Percentiles rank a stretch among this genome's conserved stretches.
phyloP scores from a whole-genome alignment of 2,113 vertebrate genomes.

The Apistogramma diplotaenia region DNA sequence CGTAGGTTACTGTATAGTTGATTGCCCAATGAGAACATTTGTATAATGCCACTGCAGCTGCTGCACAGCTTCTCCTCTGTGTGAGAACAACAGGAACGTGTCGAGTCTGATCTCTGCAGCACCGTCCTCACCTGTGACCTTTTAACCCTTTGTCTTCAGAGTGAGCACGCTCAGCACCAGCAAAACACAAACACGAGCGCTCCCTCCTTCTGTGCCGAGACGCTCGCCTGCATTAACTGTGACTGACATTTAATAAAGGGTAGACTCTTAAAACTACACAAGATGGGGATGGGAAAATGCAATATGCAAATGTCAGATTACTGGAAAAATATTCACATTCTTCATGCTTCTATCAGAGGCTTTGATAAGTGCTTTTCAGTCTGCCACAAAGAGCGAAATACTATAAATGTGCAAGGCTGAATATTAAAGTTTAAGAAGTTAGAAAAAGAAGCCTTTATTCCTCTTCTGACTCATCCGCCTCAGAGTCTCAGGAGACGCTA shows the following conservation, averaged over 20 bases:
- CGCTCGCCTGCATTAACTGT: not conserved
- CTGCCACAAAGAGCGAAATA: not conserved
- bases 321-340: slow-evolving; percentile 7
- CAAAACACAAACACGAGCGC: not conserved
- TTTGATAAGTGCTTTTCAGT: slow-evolving; percentile 34
- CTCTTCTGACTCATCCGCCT: slow-evolving; percentile 33
- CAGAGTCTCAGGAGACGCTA: slow-evolving; percentile 8
- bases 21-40: not conserved
- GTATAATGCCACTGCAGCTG: not conserved
- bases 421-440: slow-evolving; percentile 46
- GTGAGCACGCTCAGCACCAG: not conserved
- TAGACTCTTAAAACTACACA: not conserved
- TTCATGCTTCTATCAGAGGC: not conserved
- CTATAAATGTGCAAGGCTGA: slow-evolving; percentile 30
- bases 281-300: not conserved
- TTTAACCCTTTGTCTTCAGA: not conserved
- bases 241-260: slow-evolving; percentile 29
- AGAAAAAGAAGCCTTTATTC: not conserved
- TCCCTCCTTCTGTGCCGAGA: not conserved
- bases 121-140: not conserved
- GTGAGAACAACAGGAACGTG: not conserved
- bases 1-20: not conserved
- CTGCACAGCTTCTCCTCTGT: not conserved
- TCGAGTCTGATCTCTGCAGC: not conserved
- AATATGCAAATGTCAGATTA: slow-evolving; percentile 49